Percentiles rank a stretch among this genome's conserved stretches.
Evolutionary conservation across 2,113 vertebrate species (phyloP).

Genomic region (Macaca nemestrina): DNA sequence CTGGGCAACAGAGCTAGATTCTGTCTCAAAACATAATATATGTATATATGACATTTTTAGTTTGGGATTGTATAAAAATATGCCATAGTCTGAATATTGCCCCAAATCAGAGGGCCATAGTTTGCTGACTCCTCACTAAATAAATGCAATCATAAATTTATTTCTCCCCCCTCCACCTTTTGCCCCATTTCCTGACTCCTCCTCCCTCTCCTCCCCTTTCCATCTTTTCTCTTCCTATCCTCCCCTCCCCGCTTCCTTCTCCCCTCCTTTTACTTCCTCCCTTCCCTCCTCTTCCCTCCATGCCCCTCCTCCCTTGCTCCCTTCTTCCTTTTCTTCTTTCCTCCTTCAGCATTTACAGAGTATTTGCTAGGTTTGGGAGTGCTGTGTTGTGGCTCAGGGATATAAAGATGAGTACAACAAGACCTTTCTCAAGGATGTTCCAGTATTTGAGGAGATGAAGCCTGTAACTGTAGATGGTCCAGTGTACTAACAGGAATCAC

Average conservation of each 20-base stretch:
- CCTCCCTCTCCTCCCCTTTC: not conserved
- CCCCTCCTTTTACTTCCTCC: no score
- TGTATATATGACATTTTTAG: not conserved
- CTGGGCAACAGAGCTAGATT: no score
- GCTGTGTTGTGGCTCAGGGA: not conserved
- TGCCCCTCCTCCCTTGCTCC: not conserved
- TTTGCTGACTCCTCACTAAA: not conserved
- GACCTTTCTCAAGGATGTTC: not conserved
- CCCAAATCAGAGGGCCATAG: not conserved
- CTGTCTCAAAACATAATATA: no score
- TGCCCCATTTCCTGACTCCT: not conserved
- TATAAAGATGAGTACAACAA: not conserved
- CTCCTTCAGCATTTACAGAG: not conserved
- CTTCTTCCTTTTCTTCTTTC: not conserved
- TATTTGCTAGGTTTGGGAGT: not conserved
- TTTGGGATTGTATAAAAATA: not conserved
- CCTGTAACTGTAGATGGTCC: not conserved
- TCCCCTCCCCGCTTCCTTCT: rapidly evolving
- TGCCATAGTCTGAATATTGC: not conserved
- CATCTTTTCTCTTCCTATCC: no score
- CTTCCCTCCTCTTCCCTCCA: no score
- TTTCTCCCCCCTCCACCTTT: not conserved
- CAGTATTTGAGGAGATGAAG: not conserved
- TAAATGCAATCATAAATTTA: not conserved
- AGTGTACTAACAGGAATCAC: not conserved